A percentile compares a stretch with the other conserved stretches of the same genome.
These are phyloP conservation scores for Cheilosia urbana DNA, from an alignment of 2,888 invertebrate genomes.

Conservation along the genomic window DNA sequence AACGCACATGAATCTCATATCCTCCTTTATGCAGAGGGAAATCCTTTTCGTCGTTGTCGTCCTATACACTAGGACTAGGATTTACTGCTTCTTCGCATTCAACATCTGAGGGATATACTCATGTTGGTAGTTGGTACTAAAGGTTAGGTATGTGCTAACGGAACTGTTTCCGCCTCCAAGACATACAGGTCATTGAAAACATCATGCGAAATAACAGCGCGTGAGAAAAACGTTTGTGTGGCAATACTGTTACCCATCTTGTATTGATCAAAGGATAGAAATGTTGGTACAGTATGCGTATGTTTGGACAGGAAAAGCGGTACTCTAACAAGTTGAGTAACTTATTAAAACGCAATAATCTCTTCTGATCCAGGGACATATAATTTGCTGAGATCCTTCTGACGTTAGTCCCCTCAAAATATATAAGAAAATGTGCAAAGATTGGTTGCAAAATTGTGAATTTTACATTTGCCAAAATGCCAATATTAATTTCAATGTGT, in stretches of 20 bases:
- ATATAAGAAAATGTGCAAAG: too few species aligned
- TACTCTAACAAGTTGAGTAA: not conserved
- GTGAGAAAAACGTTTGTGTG: slow-evolving; percentile 33
- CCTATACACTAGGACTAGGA: slow-evolving; percentile 3
- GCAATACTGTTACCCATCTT: slow-evolving; percentile 32
- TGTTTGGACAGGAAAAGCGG: too few species aligned
- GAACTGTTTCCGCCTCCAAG: slow-evolving; percentile 52
- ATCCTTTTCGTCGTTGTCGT: slow-evolving; percentile 59
- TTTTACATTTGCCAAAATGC: too few species aligned
- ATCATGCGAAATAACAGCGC: slow-evolving; percentile 32
- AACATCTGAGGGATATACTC: slow-evolving; percentile 29
- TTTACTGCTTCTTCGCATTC: slow-evolving; percentile 63
- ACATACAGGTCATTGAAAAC: slow-evolving; percentile 40
- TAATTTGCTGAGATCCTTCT: too few species aligned
- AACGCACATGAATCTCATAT: slow-evolving; percentile 75
- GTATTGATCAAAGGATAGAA: slow-evolving; percentile 52
- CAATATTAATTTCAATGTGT: too few species aligned
- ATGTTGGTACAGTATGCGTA: too few species aligned
- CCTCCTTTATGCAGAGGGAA: slow-evolving; percentile 68
- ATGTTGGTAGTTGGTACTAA: not conserved
- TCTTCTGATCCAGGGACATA: not conserved
- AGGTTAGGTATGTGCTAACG: not conserved
- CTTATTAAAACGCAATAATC: not conserved
- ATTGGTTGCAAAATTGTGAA: too few species aligned
- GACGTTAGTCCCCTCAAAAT: too few species aligned